Evolutionary conservation across 2,797 vertebrate genomes (phyloP).

Genomic region (Sebastes dallii): DNA sequence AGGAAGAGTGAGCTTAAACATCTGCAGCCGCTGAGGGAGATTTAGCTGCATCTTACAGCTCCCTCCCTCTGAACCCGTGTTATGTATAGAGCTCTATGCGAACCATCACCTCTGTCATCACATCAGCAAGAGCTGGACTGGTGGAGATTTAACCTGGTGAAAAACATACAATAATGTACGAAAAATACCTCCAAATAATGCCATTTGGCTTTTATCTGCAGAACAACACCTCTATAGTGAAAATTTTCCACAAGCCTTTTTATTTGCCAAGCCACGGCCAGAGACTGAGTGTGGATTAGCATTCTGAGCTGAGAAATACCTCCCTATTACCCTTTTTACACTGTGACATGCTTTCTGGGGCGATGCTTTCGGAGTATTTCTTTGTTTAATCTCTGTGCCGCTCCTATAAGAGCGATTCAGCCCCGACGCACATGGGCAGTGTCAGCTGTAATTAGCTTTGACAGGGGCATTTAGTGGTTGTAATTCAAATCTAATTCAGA

Average conservation of each 20-base stretch:
- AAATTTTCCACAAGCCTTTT: slow-evolving; percentile 73
- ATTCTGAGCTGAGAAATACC: slow-evolving; percentile 87
- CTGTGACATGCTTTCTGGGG: slow-evolving; percentile 90
- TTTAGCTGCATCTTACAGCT: slow-evolving; percentile 80
- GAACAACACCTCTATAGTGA: background rate
- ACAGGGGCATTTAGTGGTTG: slow-evolving; percentile 99
- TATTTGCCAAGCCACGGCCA: slow-evolving; percentile 58
- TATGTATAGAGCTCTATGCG: background rate
- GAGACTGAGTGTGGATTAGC: slow-evolving; percentile 83
- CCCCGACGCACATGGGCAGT: slow-evolving; percentile 90
- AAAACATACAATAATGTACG: background rate
- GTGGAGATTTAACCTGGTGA: background rate
- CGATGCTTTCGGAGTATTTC: slow-evolving; percentile 90
- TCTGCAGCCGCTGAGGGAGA: slow-evolving; percentile 84
- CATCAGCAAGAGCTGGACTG: background rate
- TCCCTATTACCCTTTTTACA: slow-evolving; percentile 89
- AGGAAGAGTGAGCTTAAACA: slow-evolving; percentile 91
- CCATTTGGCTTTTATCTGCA: slow-evolving; percentile 8
- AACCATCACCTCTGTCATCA: slow-evolving; percentile 9
- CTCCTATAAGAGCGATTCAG: slow-evolving; percentile 86
- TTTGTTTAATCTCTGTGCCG: slow-evolving; percentile 91
- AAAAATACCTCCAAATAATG: background rate
- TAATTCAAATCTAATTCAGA: slow-evolving; percentile 99
- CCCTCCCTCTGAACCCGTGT: slow-evolving; percentile 21
- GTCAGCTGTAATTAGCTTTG: slow-evolving; percentile 96